Percentiles rank a stretch among this genome's conserved stretches.
These are phyloP conservation scores for Keiferia lycopersicella DNA, from an alignment of 2,888 invertebrate species.

Conservation along the genomic window DNA sequence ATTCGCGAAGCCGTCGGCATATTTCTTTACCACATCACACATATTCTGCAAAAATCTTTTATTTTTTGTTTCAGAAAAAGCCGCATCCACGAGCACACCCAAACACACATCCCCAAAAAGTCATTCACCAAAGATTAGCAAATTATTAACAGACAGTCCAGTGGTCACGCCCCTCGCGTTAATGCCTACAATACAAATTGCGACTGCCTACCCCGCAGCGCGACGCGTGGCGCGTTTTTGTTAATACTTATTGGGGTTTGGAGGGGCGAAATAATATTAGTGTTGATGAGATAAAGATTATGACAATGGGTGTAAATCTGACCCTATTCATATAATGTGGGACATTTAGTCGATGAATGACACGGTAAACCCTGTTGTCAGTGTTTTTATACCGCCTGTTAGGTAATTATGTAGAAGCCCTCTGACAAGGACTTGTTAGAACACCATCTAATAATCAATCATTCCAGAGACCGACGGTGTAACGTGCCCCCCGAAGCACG, in stretches of 20 bases:
- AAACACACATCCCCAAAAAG: background rate
- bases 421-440: too few species aligned
- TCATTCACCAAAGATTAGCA: constrained; percentile 21
- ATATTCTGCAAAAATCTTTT: too few species aligned
- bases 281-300: background rate
- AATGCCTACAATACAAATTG: background rate
- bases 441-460: too few species aligned
- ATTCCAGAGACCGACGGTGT: too few species aligned
- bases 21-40: too few species aligned
- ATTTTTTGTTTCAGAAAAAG: background rate
- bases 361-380: too few species aligned
- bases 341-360: too few species aligned
- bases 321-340: too few species aligned
- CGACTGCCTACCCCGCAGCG: constrained; percentile 7
- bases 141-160: constrained; percentile 23
- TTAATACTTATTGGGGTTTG: background rate
- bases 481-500: too few species aligned
- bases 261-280: background rate
- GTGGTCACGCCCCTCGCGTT: background rate
- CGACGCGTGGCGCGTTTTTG: constrained; percentile 13
- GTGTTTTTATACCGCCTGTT: too few species aligned
- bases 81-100: constrained; percentile 10
- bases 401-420: too few species aligned
- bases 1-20: too few species aligned
- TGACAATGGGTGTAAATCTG: background rate